These are phyloP conservation scores for Eupithecia pulchellata DNA, from an alignment of 2,888 invertebrate genomes.

Conservation along the genomic window DNA sequence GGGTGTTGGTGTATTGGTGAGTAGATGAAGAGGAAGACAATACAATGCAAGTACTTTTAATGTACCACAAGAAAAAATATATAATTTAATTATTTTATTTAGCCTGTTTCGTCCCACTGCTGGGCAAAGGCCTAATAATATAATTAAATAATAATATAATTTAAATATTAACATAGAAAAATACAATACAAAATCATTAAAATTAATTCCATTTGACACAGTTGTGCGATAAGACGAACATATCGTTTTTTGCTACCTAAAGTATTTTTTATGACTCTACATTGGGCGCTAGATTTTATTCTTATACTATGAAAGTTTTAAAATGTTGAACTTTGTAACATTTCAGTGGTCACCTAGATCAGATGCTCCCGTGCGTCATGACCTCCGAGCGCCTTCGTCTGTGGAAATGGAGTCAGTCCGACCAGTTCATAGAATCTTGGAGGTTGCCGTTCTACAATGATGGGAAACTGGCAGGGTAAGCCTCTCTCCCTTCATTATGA, in stretches of 20 bases:
- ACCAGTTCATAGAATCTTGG: slow-evolving; percentile 60
- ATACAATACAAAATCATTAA: no score
- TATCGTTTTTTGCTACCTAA: no score
- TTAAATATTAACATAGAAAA: no score
- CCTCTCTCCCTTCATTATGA: neutral
- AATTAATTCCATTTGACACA: no score
- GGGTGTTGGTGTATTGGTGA: slow-evolving; percentile 69
- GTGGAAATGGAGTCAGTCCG: slow-evolving; percentile 68
- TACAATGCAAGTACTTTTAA: neutral
- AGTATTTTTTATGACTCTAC: no score
- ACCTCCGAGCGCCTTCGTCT: slow-evolving; percentile 68
- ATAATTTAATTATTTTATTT: no score
- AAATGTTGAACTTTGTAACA: neutral
- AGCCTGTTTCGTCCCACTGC: no score
- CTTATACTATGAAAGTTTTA: no score
- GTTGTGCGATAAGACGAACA: no score
- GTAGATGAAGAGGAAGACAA: slow-evolving; percentile 20
- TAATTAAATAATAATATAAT: no score
- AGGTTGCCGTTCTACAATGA: slow-evolving; percentile 62
- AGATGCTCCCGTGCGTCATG: slow-evolving; percentile 71
- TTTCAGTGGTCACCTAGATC: slow-evolving; percentile 75
- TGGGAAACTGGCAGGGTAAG: slow-evolving; percentile 67
- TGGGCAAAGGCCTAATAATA: no score
- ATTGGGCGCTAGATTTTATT: no score
- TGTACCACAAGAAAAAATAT: neutral